Conservation (phyloP, 2,888 invertebrate genomes). For the Bugulina stolonifera region DNA sequence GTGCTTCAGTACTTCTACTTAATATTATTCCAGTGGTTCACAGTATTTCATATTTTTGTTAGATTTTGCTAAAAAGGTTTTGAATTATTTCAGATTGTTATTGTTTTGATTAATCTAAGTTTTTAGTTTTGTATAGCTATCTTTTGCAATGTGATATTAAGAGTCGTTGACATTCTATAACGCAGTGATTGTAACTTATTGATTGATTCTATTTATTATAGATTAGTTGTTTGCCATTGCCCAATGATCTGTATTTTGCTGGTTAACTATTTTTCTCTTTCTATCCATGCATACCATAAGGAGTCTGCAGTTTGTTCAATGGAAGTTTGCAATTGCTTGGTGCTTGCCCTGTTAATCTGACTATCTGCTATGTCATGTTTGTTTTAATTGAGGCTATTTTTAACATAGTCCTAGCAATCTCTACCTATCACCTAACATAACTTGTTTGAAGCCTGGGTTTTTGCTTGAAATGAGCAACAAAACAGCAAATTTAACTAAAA, state of each 20-base stretch:
- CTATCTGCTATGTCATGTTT: not conserved
- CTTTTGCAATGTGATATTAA: too few relatives aligned
- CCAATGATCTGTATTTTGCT: not conserved
- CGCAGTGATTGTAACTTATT: not conserved
- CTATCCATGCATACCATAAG: not conserved
- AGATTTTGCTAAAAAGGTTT: not conserved
- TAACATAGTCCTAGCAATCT: not conserved
- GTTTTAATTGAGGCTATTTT: not conserved
- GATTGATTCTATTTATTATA: not conserved
- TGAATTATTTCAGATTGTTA: not conserved
- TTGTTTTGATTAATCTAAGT: not conserved
- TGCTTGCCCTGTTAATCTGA: not conserved
- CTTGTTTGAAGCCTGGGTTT: constrained; percentile 24
- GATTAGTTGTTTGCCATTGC: not conserved
- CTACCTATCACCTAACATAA: not conserved
- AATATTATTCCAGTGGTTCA: not conserved
- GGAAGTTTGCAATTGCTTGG: not conserved
- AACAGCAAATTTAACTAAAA: not conserved
- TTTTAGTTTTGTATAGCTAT: too few relatives aligned
- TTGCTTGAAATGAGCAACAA: not conserved
- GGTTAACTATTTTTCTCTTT: too few relatives aligned
- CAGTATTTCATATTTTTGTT: not conserved
- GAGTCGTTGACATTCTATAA: too few relatives aligned
- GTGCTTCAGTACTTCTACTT: not conserved
- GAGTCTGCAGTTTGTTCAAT: not conserved